Evolutionary conservation across 2,797 vertebrate species (phyloP).

Genomic region (Gymnodraco acuticeps): DNA sequence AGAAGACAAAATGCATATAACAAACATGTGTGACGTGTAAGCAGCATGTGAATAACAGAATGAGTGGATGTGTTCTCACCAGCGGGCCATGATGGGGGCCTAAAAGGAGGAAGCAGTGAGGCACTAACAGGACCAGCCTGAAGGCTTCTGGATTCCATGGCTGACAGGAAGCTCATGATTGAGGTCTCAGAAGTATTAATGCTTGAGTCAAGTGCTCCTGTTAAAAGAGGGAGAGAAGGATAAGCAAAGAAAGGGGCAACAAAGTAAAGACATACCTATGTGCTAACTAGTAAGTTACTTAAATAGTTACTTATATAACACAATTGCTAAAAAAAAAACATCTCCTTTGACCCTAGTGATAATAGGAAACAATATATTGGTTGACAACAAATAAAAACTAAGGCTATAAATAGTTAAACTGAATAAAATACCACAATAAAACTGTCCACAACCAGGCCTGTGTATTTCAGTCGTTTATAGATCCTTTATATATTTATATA

Average conservation of each 20-base stretch:
- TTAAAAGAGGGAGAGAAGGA: conserved; percentile 32
- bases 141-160: conserved; percentile 93
- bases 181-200: conserved; percentile 95
- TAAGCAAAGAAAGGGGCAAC: conserved; percentile 12
- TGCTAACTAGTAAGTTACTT: not conserved
- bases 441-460: not conserved
- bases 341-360: not conserved
- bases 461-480: not conserved
- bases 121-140: conserved; percentile 95
- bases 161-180: conserved; percentile 96
- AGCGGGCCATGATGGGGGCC: conserved; percentile 94
- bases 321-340: not conserved
- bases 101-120: conserved; percentile 93
- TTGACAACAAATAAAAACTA: not conserved
- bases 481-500: no score
- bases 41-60: not conserved
- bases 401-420: not conserved
- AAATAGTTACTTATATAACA: not conserved
- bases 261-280: not conserved
- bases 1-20: not conserved
- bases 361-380: not conserved
- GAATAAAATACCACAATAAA: not conserved
- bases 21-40: not conserved
- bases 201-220: conserved; percentile 91
- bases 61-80: conserved; percentile 76